Conservation (phyloP, 2,113 vertebrate species). For the Oncorhynchus nerka region DNA sequence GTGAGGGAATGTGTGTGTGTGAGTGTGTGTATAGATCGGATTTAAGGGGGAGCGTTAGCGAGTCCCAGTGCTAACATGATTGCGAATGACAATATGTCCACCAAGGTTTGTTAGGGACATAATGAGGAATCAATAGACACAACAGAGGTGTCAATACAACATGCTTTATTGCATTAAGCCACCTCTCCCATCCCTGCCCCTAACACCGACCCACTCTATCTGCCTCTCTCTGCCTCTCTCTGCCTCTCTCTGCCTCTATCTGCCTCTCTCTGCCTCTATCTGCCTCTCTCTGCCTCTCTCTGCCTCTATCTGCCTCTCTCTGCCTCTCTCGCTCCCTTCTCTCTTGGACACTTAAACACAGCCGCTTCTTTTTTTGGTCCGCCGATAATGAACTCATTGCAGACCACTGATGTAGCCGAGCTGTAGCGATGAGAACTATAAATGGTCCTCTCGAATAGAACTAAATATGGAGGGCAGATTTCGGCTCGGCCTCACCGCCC, state of each 20-base stretch:
- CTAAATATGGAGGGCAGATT: neutral
- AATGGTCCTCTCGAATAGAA: conserved; percentile 6
- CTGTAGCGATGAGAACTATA: conserved; percentile 50
- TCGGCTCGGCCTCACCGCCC: neutral
- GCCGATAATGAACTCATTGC: conserved; percentile 39
- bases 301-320: neutral
- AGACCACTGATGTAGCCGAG: conserved; percentile 32
- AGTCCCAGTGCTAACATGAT: conserved; percentile 77
- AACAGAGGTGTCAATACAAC: conserved; percentile 83
- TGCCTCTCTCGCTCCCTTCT: neutral
- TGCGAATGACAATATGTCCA: conserved; percentile 81
- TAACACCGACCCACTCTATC: conserved; percentile 31
- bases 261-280: no score
- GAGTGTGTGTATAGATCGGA: conserved; percentile 61
- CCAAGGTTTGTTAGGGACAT: conserved; percentile 81
- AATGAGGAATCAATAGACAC: conserved; percentile 83
- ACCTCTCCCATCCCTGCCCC: conserved; percentile 57
- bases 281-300: no score
- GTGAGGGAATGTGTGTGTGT: conserved; percentile 24
- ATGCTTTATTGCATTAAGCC: conserved; percentile 82
- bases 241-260: no score
- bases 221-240: neutral
- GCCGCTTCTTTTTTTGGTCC: neutral
- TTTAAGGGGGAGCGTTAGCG: conserved; percentile 64
- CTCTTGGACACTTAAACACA: conserved; percentile 5